Evolutionary conservation across 2,888 invertebrate species (phyloP), one percentile per base, ranked within the genome.

Genomic region (Polylopha cassiicola): DNA sequence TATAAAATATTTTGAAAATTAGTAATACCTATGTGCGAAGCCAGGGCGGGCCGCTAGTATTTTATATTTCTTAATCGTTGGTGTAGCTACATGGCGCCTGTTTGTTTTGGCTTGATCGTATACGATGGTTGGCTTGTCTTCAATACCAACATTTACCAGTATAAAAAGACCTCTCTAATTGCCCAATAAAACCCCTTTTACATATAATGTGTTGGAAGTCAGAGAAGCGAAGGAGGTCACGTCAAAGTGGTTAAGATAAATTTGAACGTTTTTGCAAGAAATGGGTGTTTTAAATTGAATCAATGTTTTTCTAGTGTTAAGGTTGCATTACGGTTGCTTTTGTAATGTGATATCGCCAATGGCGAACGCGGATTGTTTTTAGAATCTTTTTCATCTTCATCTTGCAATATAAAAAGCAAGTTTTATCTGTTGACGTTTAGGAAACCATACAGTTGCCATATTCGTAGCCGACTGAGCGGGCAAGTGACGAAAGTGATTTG

Each of bases 41-140:
- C n/a, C n/a, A n/a, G n/a, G n/a, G n/a, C n/a, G n/a, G n/a, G n/a
- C n/a, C n/a, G n/a, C n/a, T n/a, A n/a, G n/a, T n/a, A n/a, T n/a
- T n/a, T n/a, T n/a, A n/a, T n/a, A n/a, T n/a, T n/a, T n/a, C n/a
- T n/a, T n/a, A n/a, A n/a, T n/a, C n/a, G n/a, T n/a, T n/a, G n/a
- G n/a, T n/a, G n/a, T n/a, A 34, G 29, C 34, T 24, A 23, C 26
- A 26, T 23, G n/a, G 9, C 6, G 7, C 11, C 26, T 68, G 61
- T 70, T 64, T 59, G 60, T 61, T 50, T 65, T 63, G 66, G 66
- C 67, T 55, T 54, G 50, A 2, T 6, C 51, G 51, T 39, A 44
- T 27, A 43, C 47, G 51, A 52, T 45, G 48, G 58, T 46, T 71
- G 70, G 70, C 70, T 46, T n/a, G 48, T 42, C 24, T 66, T 71